Percentiles rank a stretch among this genome's conserved stretches.
These are phyloP conservation scores for Coregonus suidteri DNA, from an alignment of 2,797 vertebrate genomes.

Conservation along the genomic window DNA sequence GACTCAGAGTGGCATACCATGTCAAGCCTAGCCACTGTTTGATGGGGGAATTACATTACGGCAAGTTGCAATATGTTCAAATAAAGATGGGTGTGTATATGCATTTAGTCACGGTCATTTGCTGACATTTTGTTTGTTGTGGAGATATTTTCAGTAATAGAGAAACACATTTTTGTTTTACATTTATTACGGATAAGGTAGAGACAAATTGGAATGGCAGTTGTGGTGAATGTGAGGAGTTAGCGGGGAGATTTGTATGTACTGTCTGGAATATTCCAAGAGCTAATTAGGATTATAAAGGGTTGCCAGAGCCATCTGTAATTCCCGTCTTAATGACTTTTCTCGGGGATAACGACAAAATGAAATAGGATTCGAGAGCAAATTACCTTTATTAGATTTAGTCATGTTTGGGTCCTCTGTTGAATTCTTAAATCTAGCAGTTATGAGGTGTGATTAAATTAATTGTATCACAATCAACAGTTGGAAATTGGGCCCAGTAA, in stretches of 20 bases:
- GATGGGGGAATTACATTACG: background rate
- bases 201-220: background rate
- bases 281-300: slow-evolving; percentile 8
- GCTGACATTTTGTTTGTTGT: background rate
- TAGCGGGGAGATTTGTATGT: background rate
- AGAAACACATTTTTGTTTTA: background rate
- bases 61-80: background rate
- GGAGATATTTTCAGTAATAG: background rate
- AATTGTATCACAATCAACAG: background rate
- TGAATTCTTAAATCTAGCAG: background rate
- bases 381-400: background rate
- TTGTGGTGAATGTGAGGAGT: background rate
- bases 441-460: background rate
- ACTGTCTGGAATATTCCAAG: slow-evolving; percentile 4
- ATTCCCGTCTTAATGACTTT: slow-evolving; percentile 6
- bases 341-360: slow-evolving; percentile 4
- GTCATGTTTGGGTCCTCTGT: background rate
- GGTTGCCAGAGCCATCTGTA: slow-evolving; percentile 10
- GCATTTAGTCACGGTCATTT: background rate
- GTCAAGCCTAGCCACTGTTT: slow-evolving; percentile 16
- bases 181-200: background rate
- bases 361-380: background rate
- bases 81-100: background rate
- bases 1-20: slow-evolving; percentile 39
- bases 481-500: background rate